A percentile compares a stretch with the other conserved stretches of the same genome.
phyloP scores from a whole-genome alignment of 2,797 vertebrate genomes.

The Parambassis ranga region DNA sequence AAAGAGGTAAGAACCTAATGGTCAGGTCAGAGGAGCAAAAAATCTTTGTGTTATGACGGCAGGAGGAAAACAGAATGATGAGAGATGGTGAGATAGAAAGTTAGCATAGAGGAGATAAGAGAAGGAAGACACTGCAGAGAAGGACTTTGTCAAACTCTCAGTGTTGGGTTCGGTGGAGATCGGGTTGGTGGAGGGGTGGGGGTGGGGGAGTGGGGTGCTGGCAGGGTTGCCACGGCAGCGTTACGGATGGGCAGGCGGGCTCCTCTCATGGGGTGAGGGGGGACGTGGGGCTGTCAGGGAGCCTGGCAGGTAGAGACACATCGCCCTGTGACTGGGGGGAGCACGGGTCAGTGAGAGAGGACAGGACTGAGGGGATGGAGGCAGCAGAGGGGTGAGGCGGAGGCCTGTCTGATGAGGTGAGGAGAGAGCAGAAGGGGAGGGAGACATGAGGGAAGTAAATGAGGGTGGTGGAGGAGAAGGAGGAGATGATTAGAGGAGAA shows the following conservation, averaged over 20 bases:
- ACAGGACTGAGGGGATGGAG: slow-evolving; percentile 64
- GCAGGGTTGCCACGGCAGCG: slow-evolving; percentile 73
- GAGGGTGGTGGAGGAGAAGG: slow-evolving; percentile 57
- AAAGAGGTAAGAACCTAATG: slow-evolving; percentile 54
- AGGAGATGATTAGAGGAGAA: slow-evolving; percentile 75
- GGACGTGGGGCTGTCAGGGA: slow-evolving; percentile 74
- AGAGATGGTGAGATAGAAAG: slow-evolving; percentile 50
- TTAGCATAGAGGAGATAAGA: slow-evolving; percentile 36
- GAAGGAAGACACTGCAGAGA: slow-evolving; percentile 2
- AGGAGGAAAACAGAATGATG: slow-evolving; percentile 56
- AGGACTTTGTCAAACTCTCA: slow-evolving; percentile 71
- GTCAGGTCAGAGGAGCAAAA: slow-evolving; percentile 43
- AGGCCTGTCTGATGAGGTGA: slow-evolving; percentile 78
- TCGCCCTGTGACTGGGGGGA: slow-evolving; percentile 74
- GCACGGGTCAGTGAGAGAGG: slow-evolving; percentile 78
- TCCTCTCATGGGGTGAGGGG: slow-evolving; percentile 73
- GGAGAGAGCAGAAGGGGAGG: slow-evolving; percentile 44
- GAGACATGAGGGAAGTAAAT: slow-evolving; percentile 60
- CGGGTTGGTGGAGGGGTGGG: slow-evolving; percentile 12
- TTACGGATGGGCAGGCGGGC: slow-evolving; percentile 79
- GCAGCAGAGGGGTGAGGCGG: slow-evolving; percentile 55
- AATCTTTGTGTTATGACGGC: background rate
- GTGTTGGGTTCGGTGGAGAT: slow-evolving; percentile 46
- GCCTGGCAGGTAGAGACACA: slow-evolving; percentile 79
- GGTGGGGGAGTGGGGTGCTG: slow-evolving; percentile 52